A percentile compares a stretch with the other conserved stretches of the same genome.
Conservation (phyloP, 2,797 vertebrate genomes). For the Oryzias sinensis region DNA sequence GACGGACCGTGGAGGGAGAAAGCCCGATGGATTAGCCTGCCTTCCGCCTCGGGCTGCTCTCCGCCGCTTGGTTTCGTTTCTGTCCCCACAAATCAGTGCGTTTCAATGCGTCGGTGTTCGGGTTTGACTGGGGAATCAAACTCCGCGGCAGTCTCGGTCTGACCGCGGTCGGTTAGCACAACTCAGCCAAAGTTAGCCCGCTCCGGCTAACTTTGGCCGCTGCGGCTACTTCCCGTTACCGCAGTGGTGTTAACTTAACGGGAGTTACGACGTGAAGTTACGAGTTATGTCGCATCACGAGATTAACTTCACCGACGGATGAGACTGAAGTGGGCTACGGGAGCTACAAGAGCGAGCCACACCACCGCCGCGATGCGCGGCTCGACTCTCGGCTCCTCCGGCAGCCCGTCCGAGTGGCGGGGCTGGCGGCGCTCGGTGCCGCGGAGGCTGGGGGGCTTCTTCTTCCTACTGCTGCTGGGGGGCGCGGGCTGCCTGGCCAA, state of each 20-base stretch:
- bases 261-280: slow-evolving; percentile 28
- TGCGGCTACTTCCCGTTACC: too few species aligned
- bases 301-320: slow-evolving; percentile 76
- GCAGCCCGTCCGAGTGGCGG: slow-evolving; percentile 61
- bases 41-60: slow-evolving; percentile 3
- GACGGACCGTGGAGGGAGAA: slow-evolving; percentile 64
- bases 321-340: slow-evolving; percentile 53
- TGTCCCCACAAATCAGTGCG: not conserved
- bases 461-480: slow-evolving; percentile 74
- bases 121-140: slow-evolving; percentile 18
- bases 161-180: slow-evolving; percentile 48
- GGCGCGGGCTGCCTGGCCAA: slow-evolving; percentile 69
- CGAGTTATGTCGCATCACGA: slow-evolving; percentile 74
- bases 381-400: slow-evolving; percentile 56
- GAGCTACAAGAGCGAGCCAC: slow-evolving; percentile 53
- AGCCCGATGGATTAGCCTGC: slow-evolving; percentile 45
- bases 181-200: slow-evolving; percentile 59
- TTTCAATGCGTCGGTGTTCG: not conserved
- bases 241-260: slow-evolving; percentile 8
- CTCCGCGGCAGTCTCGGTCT: slow-evolving; percentile 17
- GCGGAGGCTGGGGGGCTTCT: slow-evolving; percentile 71
- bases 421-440: slow-evolving; percentile 65
- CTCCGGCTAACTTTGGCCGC: slow-evolving; percentile 61
- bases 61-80: not conserved
- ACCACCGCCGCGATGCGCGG: slow-evolving; percentile 66